Evolutionary conservation across 2,113 vertebrate genomes (phyloP).

Genomic region (Chlorocebus sabaeus): DNA sequence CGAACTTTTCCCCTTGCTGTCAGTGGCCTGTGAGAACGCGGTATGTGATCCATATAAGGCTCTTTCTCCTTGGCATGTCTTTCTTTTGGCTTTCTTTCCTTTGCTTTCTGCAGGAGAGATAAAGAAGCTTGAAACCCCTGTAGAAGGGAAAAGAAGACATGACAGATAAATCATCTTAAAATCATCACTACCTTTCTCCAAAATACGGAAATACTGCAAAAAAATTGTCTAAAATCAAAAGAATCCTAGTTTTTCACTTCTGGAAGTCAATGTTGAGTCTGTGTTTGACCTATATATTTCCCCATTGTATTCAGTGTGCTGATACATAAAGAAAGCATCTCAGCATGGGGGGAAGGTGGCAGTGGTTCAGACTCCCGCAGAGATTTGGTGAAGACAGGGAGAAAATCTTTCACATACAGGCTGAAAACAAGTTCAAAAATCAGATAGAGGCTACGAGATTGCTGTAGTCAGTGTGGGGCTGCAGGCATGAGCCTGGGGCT

Average conservation of each 20-base stretch:
- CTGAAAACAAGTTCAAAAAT: not conserved
- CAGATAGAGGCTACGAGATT: not conserved
- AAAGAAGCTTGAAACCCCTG: not conserved
- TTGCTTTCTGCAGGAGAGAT: not conserved
- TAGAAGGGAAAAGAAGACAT: not conserved
- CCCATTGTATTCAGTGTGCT: not conserved
- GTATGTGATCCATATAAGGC: accelerated
- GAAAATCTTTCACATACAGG: not conserved
- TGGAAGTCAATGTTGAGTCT: not conserved
- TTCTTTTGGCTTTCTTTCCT: not conserved
- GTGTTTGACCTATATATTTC: not conserved
- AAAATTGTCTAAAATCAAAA: not conserved
- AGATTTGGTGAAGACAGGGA: not conserved
- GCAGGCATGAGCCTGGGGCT: not conserved
- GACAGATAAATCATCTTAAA: not conserved
- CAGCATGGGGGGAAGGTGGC: not conserved
- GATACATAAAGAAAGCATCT: not conserved
- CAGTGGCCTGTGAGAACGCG: not conserved
- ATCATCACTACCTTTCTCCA: not conserved
- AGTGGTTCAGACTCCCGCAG: not conserved
- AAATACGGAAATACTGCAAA: not conserved
- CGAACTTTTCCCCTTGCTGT: not conserved
- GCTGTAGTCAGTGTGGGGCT: not conserved
- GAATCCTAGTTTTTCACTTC: not conserved
- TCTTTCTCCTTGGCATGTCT: not conserved